Conservation (phyloP, 2,888 invertebrate genomes). For the Xestia xanthographa region DNA sequence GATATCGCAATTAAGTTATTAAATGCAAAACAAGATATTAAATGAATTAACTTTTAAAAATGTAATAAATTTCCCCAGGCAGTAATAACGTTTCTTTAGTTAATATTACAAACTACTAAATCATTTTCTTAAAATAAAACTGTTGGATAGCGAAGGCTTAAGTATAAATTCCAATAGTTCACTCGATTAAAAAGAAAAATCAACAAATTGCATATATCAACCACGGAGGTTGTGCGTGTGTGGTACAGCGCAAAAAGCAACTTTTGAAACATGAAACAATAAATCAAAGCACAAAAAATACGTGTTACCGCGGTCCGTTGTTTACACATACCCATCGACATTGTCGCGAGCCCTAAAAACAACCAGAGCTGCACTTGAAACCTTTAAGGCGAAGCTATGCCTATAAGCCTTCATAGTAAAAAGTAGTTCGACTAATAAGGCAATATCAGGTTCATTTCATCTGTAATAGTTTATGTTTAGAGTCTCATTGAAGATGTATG, state of each 20-base stretch:
- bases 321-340: constrained; percentile 85
- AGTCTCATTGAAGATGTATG: constrained; percentile 47
- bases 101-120: constrained; percentile 39
- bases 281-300: constrained; percentile 89
- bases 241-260: constrained; percentile 85
- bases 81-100: constrained; percentile 48
- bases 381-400: constrained; percentile 78
- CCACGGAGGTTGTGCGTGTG: constrained; percentile 86
- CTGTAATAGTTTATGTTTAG: constrained; percentile 61
- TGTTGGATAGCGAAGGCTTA: constrained; percentile 23
- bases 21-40: constrained; percentile 47
- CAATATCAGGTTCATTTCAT: constrained; percentile 58
- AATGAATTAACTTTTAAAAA: constrained; percentile 2
- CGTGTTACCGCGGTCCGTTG: constrained; percentile 87
- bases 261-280: constrained; percentile 88
- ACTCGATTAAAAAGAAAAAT: constrained; percentile 55
- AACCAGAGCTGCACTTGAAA: constrained; percentile 70
- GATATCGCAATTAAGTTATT: constrained; percentile 54
- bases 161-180: constrained; percentile 65
- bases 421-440: constrained; percentile 56
- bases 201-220: constrained; percentile 77
- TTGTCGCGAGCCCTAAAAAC: constrained; percentile 84
- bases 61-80: constrained; percentile 30
- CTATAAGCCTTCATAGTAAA: constrained; percentile 50
- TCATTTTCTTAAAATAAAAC: constrained; percentile 53